Evolutionary conservation across 1,140 invertebrate genomes (phyloP), one percentile per base, ranked within the genome.

Genomic region (Trypoxylus dichotomus): DNA sequence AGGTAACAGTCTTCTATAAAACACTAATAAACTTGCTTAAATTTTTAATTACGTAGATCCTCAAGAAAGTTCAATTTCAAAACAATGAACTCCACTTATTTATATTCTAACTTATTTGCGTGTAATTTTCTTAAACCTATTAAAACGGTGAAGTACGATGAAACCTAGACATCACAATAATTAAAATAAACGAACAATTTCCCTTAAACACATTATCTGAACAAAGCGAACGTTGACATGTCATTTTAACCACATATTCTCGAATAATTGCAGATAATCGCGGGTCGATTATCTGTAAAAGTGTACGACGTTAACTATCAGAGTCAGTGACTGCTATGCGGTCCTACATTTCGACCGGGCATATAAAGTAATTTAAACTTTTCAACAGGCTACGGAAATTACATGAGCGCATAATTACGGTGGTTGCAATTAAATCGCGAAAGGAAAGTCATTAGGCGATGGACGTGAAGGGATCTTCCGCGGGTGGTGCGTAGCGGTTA

Each of bases 281-380:
- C 15, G 32, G 72, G 72, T 74, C 29, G 32, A 74, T 15, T 74
- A 74, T 74, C 29, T 74, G 72, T n/a, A 74, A 74, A 74, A 74
- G 29, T 43, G 41, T 71, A 37, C 5, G 10, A 77, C 42, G 68
- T 77, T 43, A 71, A 25, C 74, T 75, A 24, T 41, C 73, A 63
- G 63, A 77, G 37, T 77, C 63, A 42, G 15, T 24, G 68, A 58
- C 77, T 42, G 58, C 78, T 78, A 54, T 27, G 24, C 60, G 24
- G 60, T 68, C 60, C 60, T 10, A 68, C 60, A 68, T 68, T 68
- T 68, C 21, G 60, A 68, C 60, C 25, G 24, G 60, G 79, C 79
- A 80, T 81, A 82, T 82, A 81, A 83, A 83, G 81, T 81, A 82
- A 83, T 83, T 83, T 83, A 81, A 83, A 83, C 80, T 83, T 83